Conservation (phyloP, 2,113 vertebrate genomes). For the Rhinogobius similis region DNA sequence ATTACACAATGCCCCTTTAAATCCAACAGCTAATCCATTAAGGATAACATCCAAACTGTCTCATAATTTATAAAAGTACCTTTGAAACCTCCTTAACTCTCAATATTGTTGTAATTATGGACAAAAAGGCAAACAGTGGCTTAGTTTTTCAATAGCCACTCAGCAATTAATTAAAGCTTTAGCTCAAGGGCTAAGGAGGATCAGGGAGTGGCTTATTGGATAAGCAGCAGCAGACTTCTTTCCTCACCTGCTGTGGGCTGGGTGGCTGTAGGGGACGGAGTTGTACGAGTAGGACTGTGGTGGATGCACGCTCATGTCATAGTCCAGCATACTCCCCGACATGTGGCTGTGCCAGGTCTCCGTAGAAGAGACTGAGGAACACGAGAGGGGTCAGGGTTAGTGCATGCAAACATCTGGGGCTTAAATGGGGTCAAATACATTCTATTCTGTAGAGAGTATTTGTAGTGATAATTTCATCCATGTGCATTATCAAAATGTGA, state of each 20-base stretch:
- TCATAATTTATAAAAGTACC: constrained; percentile 5
- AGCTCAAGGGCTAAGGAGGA: constrained; percentile 54
- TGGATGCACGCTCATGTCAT: constrained; percentile 68
- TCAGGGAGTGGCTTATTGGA: constrained; percentile 64
- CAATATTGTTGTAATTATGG: background rate
- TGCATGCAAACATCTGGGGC: background rate
- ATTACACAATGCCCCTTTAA: background rate
- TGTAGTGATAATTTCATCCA: background rate
- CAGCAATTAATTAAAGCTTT: constrained; percentile 52
- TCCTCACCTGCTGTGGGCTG: constrained; percentile 88
- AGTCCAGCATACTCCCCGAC: constrained; percentile 79
- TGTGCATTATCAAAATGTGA: background rate
- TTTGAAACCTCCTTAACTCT: constrained; percentile 24
- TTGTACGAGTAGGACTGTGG: constrained; percentile 82
- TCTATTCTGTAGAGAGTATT: background rate
- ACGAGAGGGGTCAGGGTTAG: background rate
- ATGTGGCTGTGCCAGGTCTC: constrained; percentile 85
- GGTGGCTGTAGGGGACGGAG: constrained; percentile 78
- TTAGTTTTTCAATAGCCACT: constrained; percentile 25
- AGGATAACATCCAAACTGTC: background rate
- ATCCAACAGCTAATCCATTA: background rate
- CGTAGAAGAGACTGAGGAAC: constrained; percentile 71
- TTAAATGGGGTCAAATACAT: background rate
- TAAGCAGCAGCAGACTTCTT: constrained; percentile 39
- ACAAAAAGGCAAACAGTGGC: constrained; percentile 28